These are phyloP conservation scores for Philereme vetulata DNA, from an alignment of 2,888 invertebrate species.

Conservation along the genomic window DNA sequence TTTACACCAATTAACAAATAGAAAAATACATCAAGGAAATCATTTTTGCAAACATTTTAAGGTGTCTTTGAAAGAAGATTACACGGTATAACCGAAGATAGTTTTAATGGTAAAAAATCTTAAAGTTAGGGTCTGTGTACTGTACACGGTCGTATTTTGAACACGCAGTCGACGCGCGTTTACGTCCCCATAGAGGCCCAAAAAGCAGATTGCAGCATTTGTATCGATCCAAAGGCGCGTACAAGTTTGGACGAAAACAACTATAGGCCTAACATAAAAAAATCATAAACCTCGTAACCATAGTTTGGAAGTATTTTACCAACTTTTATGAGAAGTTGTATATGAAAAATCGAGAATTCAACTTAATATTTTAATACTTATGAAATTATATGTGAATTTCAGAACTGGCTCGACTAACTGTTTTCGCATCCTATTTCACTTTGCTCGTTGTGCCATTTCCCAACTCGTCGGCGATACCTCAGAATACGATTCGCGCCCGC, in stretches of 20 bases:
- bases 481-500: conserved; percentile 63
- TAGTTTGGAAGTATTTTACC: no score
- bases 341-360: not conserved
- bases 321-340: no score
- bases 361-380: not conserved
- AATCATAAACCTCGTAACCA: no score
- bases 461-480: conserved; percentile 51
- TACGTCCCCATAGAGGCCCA: no score
- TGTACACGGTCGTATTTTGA: no score
- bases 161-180: no score
- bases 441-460: conserved; percentile 82
- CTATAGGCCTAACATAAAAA: no score
- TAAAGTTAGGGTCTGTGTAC: no score
- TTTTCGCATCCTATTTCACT: conserved; percentile 59
- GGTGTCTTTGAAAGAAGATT: not conserved
- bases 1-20: conserved; percentile 3
- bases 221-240: no score
- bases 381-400: conserved; percentile 46
- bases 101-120: no score
- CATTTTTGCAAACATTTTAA: not conserved
- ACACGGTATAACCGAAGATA: not conserved
- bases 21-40: conserved; percentile 17
- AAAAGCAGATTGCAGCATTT: no score
- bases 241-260: no score
- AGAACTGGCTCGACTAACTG: conserved; percentile 80